Evolutionary conservation across 1,140 invertebrate species (phyloP).

Genomic region (Brachionus calyciflorus): DNA sequence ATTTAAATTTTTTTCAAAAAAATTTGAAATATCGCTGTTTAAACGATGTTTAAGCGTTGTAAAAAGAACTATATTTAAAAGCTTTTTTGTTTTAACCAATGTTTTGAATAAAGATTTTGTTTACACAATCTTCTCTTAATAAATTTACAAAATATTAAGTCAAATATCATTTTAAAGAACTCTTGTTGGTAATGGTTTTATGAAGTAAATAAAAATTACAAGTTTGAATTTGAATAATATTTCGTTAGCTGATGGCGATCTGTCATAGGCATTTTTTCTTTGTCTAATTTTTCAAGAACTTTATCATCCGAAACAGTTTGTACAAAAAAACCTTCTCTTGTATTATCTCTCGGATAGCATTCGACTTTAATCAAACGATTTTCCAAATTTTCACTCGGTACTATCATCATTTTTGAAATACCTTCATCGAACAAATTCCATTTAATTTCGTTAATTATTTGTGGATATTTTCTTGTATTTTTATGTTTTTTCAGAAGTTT

Average conservation of each 20-base stretch:
- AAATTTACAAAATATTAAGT: too few relatives aligned
- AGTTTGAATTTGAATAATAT: neutral
- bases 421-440: constrained; percentile 33
- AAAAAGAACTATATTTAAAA: too few relatives aligned
- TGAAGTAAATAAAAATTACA: neutral
- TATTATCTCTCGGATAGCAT: neutral
- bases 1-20: too few relatives aligned
- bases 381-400: neutral
- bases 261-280: constrained; percentile 36
- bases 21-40: too few relatives aligned
- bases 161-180: too few relatives aligned
- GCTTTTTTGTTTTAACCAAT: too few relatives aligned
- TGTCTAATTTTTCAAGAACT: neutral
- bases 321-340: constrained; percentile 1
- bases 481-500: constrained; percentile 8
- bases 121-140: too few relatives aligned
- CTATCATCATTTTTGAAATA: neutral
- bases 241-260: neutral
- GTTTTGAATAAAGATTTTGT: too few relatives aligned
- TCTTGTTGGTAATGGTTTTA: too few relatives aligned
- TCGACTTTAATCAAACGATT: constrained; percentile 23
- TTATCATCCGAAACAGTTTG: neutral
- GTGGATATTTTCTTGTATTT: neutral
- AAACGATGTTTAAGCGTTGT: too few relatives aligned
- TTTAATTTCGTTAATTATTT: neutral